Base-by-base conservation (phyloP, 2,113 vertebrate genomes). In the Oenanthe oenanthe region DNA sequence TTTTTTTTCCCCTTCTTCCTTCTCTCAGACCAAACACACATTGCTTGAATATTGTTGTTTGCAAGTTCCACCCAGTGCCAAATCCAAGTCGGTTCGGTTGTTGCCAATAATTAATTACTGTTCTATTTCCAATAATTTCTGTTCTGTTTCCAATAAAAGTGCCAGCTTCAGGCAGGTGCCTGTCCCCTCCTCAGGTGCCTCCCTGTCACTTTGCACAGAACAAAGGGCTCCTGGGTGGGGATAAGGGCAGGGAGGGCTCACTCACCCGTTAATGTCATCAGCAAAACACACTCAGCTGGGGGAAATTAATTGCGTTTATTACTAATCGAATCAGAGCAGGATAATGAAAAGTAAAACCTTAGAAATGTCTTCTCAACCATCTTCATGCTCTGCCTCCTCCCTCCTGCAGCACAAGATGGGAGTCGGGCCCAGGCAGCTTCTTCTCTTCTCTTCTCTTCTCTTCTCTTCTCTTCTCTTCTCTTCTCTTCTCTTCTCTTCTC, bases 21-120 rank as follows among this genome's bases (percentile, higher is more conserved):
- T 11, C n/a, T 10, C 50, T 19, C 3, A 36, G 4, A 28, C 7
- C 17, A 28, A 51, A 21, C 7, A 2, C 22, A 14, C 47, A 0
- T 15, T 34, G 12, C 36, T 60, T 70, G 22, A 19, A 60, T 22
- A 17, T 25, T 15, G 7, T 40, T 61, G 15, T 51, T 25, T 34
- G 5, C 26, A 13, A 53, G 57, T 45, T 40, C 18, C n/a, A 7
- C 58, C 47, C 58, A 4, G n/a, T n/a, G 50, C 42, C 58, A 45
- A 73, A 54, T 5, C 58, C 58, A 12, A 54, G 28, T 15, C 58
- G 10, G 14, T 22, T 40, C 81, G 4, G 29, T 6, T 10, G 68
- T n/a, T 65, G 81, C 70, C 68, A 56, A 14, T 29, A 40, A 74
- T 34, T 29, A 12, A 36, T 36, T 36, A 36, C 68, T 18, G 29